Base-by-base conservation (phyloP, 2,888 invertebrate genomes). In the Pseudococcus jackbeardsleyi region DNA sequence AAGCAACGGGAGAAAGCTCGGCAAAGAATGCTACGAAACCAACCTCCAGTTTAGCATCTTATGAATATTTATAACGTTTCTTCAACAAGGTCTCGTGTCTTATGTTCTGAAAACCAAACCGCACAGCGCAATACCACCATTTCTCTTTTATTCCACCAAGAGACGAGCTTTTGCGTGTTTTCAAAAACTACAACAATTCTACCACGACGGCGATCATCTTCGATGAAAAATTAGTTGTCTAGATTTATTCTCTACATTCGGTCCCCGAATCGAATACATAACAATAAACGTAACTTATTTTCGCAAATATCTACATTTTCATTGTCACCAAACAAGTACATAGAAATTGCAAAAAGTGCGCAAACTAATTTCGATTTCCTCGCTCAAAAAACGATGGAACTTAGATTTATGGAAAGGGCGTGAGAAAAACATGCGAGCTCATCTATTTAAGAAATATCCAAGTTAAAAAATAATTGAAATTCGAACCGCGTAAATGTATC, bases 11-110 rank as follows among this genome's bases (percentile, higher is more conserved):
- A 39, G n/a, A 79, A 79, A 79, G 79, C 79, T 79, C 39, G 39
- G 42, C 79, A n/a, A 79, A 79, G 79, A 79, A 79, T 46, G 15
- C 46, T 79, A 8, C 9, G 42, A 39, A 79, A 42, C 79, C 46
- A 42, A 42, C 39, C 42, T 79, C 72, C 33, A 39, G 79, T 79
- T 79, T 79, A 79, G 42, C 79, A 42, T 79, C 79, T 79, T 79
- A 79, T 79, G 79, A 79, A 79, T 79, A 79, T 79, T 79, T 79
- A 79, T 79, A 79, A 79, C 79, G 79, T 42, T 79, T 79, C 79
- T 79, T 79, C 79, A 19, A 79, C 79, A 42, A 79, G 42, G 46
- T 79, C 39, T n/a, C n/a, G 42, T 42, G 42, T 79, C 42, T 79
- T 42, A 42, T 42, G 39, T 79, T 79, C 79, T 4, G 42, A 42